Evolutionary conservation across 2,113 vertebrate genomes (phyloP).

Genomic region (Cyprinus carpio): DNA sequence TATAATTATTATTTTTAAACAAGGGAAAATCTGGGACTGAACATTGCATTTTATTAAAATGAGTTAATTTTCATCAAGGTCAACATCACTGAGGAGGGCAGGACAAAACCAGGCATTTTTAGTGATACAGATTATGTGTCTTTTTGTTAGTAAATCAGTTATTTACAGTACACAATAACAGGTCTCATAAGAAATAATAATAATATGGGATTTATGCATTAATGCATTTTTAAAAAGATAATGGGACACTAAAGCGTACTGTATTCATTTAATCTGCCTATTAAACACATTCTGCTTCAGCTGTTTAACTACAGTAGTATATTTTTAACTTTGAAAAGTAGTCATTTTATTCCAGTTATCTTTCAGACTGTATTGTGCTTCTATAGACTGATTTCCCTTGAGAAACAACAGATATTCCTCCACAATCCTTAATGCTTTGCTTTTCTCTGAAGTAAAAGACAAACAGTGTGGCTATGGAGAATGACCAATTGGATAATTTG

Average conservation of each 20-base stretch:
- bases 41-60: background rate
- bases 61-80: background rate
- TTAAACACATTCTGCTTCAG: background rate
- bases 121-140: background rate
- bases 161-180: background rate
- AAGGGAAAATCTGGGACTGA: background rate
- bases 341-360: no score
- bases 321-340: no score
- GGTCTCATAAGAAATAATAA: background rate
- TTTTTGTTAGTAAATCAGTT: background rate
- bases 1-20: background rate
- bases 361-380: background rate
- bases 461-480: background rate
- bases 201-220: background rate
- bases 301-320: background rate
- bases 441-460: background rate
- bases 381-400: background rate
- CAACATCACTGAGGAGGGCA: background rate
- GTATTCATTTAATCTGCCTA: background rate
- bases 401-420: background rate
- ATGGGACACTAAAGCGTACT: background rate
- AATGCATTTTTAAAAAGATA: background rate
- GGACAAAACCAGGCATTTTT: background rate
- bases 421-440: slow-evolving; percentile 6
- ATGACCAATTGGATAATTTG: slow-evolving; percentile 53